Percentiles rank a stretch among this genome's conserved stretches.
Evolutionary conservation across 2,797 vertebrate species (phyloP).

Genomic region (Eulemur albifrons): DNA sequence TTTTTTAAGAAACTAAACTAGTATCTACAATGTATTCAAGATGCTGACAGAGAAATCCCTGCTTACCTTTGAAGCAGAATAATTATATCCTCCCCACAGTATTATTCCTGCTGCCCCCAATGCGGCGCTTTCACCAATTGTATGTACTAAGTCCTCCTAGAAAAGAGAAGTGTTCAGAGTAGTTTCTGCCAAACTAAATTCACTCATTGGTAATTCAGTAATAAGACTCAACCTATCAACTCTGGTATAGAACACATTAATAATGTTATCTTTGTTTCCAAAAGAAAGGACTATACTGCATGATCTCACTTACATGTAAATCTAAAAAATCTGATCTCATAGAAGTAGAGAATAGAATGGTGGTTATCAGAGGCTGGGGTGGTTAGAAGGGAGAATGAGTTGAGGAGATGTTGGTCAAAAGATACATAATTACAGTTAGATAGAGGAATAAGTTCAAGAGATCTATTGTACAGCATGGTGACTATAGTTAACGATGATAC

Average conservation of each 20-base stretch:
- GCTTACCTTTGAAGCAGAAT: conserved; percentile 82
- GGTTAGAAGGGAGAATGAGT: background rate
- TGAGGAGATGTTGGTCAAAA: background rate
- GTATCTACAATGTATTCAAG: background rate
- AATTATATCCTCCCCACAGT: conserved; percentile 85
- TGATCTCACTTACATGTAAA: background rate
- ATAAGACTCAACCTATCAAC: background rate
- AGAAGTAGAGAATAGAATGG: background rate
- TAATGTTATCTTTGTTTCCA: background rate
- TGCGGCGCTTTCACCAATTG: conserved; percentile 85
- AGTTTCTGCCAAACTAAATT: background rate
- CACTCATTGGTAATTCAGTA: background rate
- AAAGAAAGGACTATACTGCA: background rate
- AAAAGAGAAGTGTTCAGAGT: conserved; percentile 52
- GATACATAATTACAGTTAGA: background rate
- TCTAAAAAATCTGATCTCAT: background rate
- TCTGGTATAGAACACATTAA: background rate
- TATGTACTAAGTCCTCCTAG: conserved; percentile 84
- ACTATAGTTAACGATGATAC: background rate
- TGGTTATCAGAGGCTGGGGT: background rate
- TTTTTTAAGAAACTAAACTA: background rate
- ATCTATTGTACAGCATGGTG: background rate
- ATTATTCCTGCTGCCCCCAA: conserved; percentile 84
- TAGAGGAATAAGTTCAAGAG: background rate
- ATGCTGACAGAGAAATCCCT: background rate